A percentile compares a stretch with the other conserved stretches of the same genome.
Evolutionary conservation across 2,113 vertebrate genomes (phyloP).

Genomic region (Calyptomena viridis): DNA sequence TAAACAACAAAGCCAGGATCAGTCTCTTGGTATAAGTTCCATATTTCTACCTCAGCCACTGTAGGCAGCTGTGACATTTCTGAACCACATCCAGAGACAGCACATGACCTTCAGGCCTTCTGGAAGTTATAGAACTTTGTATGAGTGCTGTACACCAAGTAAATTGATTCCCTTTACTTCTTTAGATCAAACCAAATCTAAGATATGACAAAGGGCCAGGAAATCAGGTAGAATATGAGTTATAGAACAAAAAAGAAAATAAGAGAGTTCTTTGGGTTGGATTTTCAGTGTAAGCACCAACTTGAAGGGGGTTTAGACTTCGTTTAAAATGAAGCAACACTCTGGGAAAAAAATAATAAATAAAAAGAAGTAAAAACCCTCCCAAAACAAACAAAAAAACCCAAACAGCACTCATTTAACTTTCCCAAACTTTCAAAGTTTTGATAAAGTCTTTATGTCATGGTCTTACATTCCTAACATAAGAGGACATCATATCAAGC

Average conservation of each 20-base stretch:
- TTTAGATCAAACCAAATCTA: neutral
- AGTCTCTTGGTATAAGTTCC: neutral
- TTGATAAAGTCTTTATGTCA: neutral
- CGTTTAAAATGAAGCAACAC: neutral
- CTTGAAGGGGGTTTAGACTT: neutral
- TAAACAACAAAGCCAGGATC: fast-evolving
- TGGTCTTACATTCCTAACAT: neutral
- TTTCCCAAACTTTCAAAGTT: neutral
- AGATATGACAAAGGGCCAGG: neutral
- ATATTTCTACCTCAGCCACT: neutral
- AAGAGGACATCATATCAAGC: neutral
- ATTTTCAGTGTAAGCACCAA: neutral
- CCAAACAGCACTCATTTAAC: neutral
- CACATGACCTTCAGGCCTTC: neutral
- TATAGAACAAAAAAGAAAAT: neutral
- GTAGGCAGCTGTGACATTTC: neutral
- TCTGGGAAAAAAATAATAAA: fast-evolving
- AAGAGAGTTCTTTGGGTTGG: neutral
- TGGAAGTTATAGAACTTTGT: neutral
- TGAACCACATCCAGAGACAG: neutral
- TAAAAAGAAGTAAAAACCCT: neutral
- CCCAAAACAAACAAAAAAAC: neutral
- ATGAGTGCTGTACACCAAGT: neutral
- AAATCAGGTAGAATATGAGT: neutral
- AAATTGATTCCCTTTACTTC: neutral